Conservation (phyloP, 2,797 vertebrate species). For the Odontamblyopus rebecca region DNA sequence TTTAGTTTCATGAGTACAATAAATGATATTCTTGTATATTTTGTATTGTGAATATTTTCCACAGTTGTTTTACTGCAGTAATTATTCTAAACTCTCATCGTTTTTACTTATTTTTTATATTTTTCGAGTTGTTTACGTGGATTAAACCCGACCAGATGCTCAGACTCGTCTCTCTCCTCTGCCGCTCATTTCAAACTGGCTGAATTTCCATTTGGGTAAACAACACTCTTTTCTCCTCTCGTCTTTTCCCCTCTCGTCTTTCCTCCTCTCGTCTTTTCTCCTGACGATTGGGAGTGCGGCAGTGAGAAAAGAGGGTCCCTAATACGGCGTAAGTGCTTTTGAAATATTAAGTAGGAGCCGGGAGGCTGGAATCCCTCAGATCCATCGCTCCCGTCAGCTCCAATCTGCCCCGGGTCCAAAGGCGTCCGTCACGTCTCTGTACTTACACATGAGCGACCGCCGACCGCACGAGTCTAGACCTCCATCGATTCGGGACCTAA, state of each 20-base stretch:
- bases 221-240: slow-evolving; percentile 24
- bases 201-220: slow-evolving; percentile 44
- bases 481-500: slow-evolving; percentile 46
- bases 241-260: slow-evolving; percentile 32
- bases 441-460: slow-evolving; percentile 61
- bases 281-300: slow-evolving; percentile 53
- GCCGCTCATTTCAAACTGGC: slow-evolving; percentile 4
- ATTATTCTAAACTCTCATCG: too few species aligned
- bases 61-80: too few species aligned
- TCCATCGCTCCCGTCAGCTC: slow-evolving; percentile 70
- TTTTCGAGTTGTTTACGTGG: background rate
- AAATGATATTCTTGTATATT: too few species aligned
- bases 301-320: slow-evolving; percentile 67
- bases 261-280: slow-evolving; percentile 33
- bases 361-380: slow-evolving; percentile 72
- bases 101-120: too few species aligned
- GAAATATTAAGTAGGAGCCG: slow-evolving; percentile 83
- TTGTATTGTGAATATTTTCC: too few species aligned
- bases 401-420: slow-evolving; percentile 75
- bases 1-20: too few species aligned
- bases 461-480: slow-evolving; percentile 54
- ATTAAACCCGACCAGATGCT: background rate
- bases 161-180: slow-evolving; percentile 17
- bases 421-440: slow-evolving; percentile 48
- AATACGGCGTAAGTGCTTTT: slow-evolving; percentile 83